Conservation (phyloP, 2,888 invertebrate species). For the Chymomyza caudatula region DNA sequence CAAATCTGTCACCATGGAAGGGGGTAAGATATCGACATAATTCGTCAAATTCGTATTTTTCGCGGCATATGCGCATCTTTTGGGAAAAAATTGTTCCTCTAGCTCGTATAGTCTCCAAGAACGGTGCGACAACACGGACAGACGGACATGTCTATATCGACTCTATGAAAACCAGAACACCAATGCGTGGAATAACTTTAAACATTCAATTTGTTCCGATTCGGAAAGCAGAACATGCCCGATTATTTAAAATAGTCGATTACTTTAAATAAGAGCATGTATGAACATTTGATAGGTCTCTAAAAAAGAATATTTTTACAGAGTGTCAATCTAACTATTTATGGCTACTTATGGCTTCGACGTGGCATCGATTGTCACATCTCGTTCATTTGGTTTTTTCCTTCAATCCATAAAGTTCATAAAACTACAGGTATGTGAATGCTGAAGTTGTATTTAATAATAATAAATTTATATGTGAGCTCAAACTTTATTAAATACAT, state of each 20-base stretch:
- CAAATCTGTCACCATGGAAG: no score
- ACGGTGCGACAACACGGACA: no score
- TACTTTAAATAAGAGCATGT: background rate
- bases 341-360: background rate
- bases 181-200: no score
- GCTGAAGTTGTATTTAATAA: background rate
- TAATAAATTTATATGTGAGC: background rate
- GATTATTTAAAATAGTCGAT: background rate
- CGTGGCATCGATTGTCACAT: background rate
- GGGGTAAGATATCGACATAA: no score
- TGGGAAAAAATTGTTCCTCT: no score
- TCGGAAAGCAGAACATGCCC: no score
- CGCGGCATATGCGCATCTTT: no score
- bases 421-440: conserved; percentile 74
- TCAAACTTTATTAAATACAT: background rate
- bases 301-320: background rate
- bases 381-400: conserved; percentile 78
- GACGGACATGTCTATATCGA: no score
- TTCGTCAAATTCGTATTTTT: no score
- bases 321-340: background rate
- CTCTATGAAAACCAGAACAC: no score
- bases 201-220: no score
- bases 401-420: conserved; percentile 74
- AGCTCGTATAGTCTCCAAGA: no score
- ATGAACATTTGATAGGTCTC: background rate